A percentile compares a stretch with the other conserved stretches of the same genome.
Evolutionary conservation across 2,113 vertebrate genomes (phyloP).

Genomic region (Clupea harengus): DNA sequence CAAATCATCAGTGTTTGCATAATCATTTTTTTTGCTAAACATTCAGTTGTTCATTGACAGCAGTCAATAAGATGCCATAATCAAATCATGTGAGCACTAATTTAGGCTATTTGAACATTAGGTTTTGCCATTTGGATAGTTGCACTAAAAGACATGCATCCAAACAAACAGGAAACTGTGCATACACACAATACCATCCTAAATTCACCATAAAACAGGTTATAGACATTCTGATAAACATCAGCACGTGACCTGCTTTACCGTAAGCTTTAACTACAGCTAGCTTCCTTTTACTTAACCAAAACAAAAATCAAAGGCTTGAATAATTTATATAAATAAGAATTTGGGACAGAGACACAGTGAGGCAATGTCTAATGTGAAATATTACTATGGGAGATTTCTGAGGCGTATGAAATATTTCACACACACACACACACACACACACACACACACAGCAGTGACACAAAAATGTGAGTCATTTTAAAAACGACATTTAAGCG

Average conservation of each 20-base stretch:
- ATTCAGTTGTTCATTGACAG: too few species aligned
- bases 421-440: background rate
- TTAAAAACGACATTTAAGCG: background rate
- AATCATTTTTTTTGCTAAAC: too few species aligned
- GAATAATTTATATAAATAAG: background rate
- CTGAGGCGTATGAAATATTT: background rate
- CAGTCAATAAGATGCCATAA: background rate
- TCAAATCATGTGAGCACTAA: background rate
- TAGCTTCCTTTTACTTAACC: background rate
- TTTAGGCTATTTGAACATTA: background rate
- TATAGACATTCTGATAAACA: background rate
- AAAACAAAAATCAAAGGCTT: slow-evolving; percentile 1
- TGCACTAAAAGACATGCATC: background rate
- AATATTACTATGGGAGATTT: background rate
- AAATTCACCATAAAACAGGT: too few species aligned
- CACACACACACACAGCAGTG: background rate
- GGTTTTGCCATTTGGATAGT: too few species aligned
- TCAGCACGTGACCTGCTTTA: background rate
- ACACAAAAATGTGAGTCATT: too few species aligned
- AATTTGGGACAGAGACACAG: background rate
- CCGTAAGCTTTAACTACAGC: background rate
- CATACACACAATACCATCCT: too few species aligned
- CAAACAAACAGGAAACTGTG: background rate
- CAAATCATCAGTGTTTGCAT: too few species aligned
- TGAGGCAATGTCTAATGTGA: background rate